These are phyloP conservation scores for Aplysia californica DNA, from an alignment of 1,140 invertebrate genomes.

Conservation along the genomic window DNA sequence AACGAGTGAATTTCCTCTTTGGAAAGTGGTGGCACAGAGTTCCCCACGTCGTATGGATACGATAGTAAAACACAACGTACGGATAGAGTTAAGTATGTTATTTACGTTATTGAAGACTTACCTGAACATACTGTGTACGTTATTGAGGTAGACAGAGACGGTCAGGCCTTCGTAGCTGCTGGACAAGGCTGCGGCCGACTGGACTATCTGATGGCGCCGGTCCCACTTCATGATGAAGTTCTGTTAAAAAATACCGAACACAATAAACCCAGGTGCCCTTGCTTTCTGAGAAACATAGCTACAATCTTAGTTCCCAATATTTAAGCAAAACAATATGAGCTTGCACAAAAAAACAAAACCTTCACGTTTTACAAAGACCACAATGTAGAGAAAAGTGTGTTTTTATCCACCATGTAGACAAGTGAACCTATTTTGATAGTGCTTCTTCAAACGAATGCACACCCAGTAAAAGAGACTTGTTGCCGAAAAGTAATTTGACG, in stretches of 20 bases:
- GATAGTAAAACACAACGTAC: not conserved
- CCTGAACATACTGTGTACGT: constrained; percentile 57
- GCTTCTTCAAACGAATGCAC: too few relatives aligned
- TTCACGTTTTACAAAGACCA: not conserved
- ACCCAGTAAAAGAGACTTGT: not conserved
- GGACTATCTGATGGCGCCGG: constrained; percentile 28
- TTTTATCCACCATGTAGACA: not conserved
- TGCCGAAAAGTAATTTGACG: not conserved
- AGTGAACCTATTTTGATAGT: not conserved
- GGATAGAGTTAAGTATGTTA: too few relatives aligned
- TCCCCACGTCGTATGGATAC: not conserved
- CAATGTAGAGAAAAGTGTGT: not conserved
- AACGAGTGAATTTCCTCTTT: too few relatives aligned
- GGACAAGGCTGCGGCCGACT: not conserved
- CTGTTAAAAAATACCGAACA: too few relatives aligned
- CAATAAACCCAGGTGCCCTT: too few relatives aligned
- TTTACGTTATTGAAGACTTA: not conserved
- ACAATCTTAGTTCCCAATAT: too few relatives aligned
- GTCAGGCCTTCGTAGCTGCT: constrained; percentile 30
- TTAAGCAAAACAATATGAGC: too few relatives aligned
- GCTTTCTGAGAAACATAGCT: too few relatives aligned
- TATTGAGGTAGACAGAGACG: constrained; percentile 44
- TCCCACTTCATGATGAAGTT: constrained; percentile 64
- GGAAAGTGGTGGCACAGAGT: not conserved
- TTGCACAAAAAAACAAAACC: constrained; percentile 10